These are phyloP conservation scores for Cyanoramphus novaezelandiae DNA, from an alignment of 2,113 vertebrate species.

Conservation along the genomic window DNA sequence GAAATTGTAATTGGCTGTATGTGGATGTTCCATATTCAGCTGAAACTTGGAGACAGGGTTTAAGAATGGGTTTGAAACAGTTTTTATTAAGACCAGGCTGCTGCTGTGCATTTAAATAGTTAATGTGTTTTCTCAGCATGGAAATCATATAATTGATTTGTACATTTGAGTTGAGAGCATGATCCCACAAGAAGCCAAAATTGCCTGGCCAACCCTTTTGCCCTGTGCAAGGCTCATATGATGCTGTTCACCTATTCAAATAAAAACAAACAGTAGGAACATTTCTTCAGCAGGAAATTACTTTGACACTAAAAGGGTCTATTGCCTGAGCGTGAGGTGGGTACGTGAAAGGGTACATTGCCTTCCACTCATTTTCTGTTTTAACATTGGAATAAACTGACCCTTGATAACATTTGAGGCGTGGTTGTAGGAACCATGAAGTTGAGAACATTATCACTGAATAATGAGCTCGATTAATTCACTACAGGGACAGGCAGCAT, in stretches of 20 bases:
- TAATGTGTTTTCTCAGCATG: slow-evolving; percentile 35
- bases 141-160: background rate
- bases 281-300: slow-evolving; percentile 24
- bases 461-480: background rate
- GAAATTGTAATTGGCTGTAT: background rate
- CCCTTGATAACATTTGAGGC: background rate
- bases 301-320: background rate
- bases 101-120: background rate
- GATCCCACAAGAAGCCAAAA: background rate
- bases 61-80: background rate
- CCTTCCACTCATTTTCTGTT: background rate
- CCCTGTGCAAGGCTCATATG: background rate
- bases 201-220: background rate
- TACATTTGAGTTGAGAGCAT: background rate
- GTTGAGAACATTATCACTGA: background rate
- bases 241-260: background rate
- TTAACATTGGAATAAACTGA: slow-evolving; percentile 16
- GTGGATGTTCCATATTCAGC: background rate
- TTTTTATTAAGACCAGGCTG: background rate
- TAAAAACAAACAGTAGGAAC: slow-evolving; percentile 2
- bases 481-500: background rate
- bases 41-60: background rate
- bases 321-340: background rate
- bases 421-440: background rate
- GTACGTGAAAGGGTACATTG: background rate